Evolutionary conservation across 2,888 invertebrate genomes (phyloP), one percentile per base, ranked within the genome.

Genomic region (Pseudeuparius sepicola): DNA sequence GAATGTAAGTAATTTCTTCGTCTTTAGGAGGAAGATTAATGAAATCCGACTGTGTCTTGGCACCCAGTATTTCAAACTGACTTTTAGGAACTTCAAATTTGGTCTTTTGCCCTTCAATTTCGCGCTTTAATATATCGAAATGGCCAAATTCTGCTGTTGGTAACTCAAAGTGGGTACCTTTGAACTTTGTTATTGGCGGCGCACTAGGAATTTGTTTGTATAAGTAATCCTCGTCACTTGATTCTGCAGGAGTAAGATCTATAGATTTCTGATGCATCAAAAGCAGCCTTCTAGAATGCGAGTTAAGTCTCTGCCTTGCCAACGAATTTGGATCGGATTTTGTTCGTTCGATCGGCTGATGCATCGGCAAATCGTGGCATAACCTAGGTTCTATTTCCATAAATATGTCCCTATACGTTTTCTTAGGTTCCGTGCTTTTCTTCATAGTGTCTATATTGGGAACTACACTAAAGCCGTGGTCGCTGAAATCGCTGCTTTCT

Each of bases 251-350:
- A 2, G 86, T 85, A 15, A 86, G 61, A 53, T 86, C 86, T 39
- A 86, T 85, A 0, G 85, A 85, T 54, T 86, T 85, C 51, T 86
- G 86, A 60, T 86, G 86, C 77, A 81, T 86, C 14, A 86, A 57
- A 15, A 84, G 74, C 59, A 84, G 78, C 11, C 85, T 69, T n/a
- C 84, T 71, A 3, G 78, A 76, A 52, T 72, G 80, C 3, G 78
- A 80, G 38, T 75, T 79, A 34, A 83, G 66, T 10, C 82, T 69
- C 40, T 79, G 78, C 36, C 84, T 68, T 0, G 84, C 80, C 32
- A 80, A 64, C 17, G 78, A 79, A 56, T 85, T 85, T 0, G 87
- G 87, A 66, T 88, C 87, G 51, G 86, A 86, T 57, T 86, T 87
- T 3, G 87, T 87, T 42, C 87, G 71, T 57, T 85, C 86, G 0